A percentile compares a stretch with the other conserved stretches of the same genome.
phyloP scores from a whole-genome alignment of 53 echinoderm and acorn worm species.

The Holothuria leucospilota region DNA sequence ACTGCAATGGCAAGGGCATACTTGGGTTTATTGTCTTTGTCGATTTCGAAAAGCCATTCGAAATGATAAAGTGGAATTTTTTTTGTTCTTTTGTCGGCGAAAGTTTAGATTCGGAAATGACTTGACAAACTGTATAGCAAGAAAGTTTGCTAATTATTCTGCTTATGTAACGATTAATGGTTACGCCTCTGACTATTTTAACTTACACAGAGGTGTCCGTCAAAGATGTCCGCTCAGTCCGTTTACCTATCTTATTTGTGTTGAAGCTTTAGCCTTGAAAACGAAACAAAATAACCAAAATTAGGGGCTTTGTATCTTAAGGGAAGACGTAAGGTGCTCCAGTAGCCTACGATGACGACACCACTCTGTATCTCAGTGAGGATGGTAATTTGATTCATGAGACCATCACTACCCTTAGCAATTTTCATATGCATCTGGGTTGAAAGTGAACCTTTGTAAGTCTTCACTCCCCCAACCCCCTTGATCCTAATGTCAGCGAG shows the following conservation, averaged over 20 bases:
- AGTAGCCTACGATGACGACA: slow-evolving; percentile 9
- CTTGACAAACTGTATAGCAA: background rate
- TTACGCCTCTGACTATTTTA: background rate
- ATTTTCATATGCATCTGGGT: background rate
- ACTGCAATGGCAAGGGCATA: too few species aligned
- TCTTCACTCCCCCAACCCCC: background rate
- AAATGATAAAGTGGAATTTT: background rate
- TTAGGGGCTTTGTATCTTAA: background rate
- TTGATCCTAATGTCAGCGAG: background rate
- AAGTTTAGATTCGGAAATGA: background rate
- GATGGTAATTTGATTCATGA: background rate
- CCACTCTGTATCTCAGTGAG: background rate
- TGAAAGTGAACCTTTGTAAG: background rate
- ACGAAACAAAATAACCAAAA: background rate
- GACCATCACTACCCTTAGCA: background rate
- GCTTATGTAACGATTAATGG: background rate
- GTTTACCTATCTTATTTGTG: background rate
- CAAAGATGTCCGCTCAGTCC: background rate
- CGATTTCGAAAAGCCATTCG: slow-evolving; percentile 15
- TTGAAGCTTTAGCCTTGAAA: background rate
- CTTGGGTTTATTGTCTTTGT: background rate
- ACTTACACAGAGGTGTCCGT: background rate
- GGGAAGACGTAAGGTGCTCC: background rate
- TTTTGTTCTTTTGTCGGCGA: background rate
- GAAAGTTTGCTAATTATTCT: background rate